Evolutionary conservation across 2,888 invertebrate genomes (phyloP).

Genomic region (Cylloceria caligata): DNA sequence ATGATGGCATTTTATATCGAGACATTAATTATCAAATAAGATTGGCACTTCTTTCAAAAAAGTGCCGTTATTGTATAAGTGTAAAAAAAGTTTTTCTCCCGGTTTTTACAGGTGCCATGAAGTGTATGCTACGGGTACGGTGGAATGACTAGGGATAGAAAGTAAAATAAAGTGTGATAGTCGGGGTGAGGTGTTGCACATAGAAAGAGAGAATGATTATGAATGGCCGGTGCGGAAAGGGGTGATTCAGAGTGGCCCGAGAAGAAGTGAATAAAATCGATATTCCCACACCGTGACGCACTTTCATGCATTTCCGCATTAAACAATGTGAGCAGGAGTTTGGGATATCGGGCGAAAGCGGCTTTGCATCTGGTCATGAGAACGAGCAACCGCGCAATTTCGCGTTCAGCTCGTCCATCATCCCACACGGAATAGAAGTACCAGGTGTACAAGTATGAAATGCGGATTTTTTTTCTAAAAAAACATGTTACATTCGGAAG

Average conservation of each 20-base stretch:
- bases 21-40: background rate
- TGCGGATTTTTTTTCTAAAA: no score
- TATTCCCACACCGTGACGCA: slow-evolving; percentile 62
- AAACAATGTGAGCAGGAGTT: slow-evolving; percentile 60
- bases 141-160: slow-evolving; percentile 5
- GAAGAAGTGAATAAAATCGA: slow-evolving; percentile 70
- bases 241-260: slow-evolving; percentile 65
- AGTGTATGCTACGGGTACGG: background rate
- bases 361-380: slow-evolving; percentile 58
- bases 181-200: slow-evolving; percentile 39
- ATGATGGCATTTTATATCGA: background rate
- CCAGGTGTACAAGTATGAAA: no score
- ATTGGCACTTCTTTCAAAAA: background rate
- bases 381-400: slow-evolving; percentile 67
- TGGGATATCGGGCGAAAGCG: slow-evolving; percentile 24
- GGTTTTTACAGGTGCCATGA: background rate
- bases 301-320: slow-evolving; percentile 66
- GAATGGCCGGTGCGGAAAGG: slow-evolving; percentile 31
- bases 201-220: slow-evolving; percentile 40
- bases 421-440: no score
- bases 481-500: no score
- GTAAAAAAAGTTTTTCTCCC: background rate
- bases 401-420: slow-evolving; percentile 65
- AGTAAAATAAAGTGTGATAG: slow-evolving; percentile 5
- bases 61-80: background rate